A percentile compares a stretch with the other conserved stretches of the same genome.
Conservation (phyloP, 1,140 invertebrate species). For the Drosophila tropicalis region DNA sequence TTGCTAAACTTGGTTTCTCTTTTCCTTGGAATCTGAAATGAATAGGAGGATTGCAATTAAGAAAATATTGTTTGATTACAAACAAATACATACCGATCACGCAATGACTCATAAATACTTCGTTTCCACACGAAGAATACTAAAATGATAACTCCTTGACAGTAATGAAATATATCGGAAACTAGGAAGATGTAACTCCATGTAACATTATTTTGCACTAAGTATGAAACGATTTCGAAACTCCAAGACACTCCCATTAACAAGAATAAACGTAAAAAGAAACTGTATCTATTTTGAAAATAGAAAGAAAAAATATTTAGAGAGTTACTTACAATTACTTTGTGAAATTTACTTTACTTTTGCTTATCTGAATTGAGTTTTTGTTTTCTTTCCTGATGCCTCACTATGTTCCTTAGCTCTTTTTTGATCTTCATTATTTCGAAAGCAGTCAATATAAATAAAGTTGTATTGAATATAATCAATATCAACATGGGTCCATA, state of each 20-base stretch:
- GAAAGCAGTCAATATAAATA: constrained; percentile 87
- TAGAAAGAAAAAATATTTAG: not conserved
- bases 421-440: constrained; percentile 85
- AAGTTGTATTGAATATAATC: constrained; percentile 87
- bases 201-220: not conserved
- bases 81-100: not conserved
- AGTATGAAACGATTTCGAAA: constrained; percentile 84
- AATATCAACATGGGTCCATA: constrained; percentile 88
- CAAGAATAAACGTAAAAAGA: constrained; percentile 88
- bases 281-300: constrained; percentile 84
- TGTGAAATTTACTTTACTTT: constrained; percentile 30
- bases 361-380: constrained; percentile 24
- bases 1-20: no score
- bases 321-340: not conserved
- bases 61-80: not conserved
- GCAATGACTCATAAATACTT: constrained; percentile 10
- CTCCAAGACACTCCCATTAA: constrained; percentile 90
- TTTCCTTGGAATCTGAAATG: constrained; percentile 31
- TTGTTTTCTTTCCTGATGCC: constrained; percentile 8
- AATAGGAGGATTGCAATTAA: not conserved
- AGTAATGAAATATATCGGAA: constrained; percentile 69
- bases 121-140: constrained; percentile 84
- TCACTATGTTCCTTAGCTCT: constrained; percentile 26
- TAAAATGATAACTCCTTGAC: constrained; percentile 85
- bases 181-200: constrained; percentile 83